Percentiles rank a stretch among this genome's conserved stretches.
Evolutionary conservation across 2,888 invertebrate genomes (phyloP).

Genomic region (Andrena fulva): DNA sequence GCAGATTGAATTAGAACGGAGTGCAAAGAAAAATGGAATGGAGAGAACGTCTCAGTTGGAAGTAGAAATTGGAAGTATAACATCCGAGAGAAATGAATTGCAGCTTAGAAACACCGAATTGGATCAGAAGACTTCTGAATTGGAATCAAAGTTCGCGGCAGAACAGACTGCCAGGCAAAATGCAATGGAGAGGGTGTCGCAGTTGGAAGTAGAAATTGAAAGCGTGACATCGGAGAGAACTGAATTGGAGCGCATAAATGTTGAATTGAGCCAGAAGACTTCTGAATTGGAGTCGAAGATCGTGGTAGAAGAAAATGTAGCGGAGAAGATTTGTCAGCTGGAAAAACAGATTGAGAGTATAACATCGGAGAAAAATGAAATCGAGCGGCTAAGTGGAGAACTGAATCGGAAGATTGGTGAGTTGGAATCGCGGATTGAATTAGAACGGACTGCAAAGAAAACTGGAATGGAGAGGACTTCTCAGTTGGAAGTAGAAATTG

Average conservation of each 20-base stretch:
- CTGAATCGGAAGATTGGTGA: too few relatives aligned
- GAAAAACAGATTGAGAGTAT: not conserved
- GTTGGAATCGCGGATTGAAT: too few relatives aligned
- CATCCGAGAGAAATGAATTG: not conserved
- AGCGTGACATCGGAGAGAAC: conserved; percentile 27
- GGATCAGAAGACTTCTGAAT: not conserved
- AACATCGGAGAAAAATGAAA: too few relatives aligned
- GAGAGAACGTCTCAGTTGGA: too few relatives aligned
- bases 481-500: not conserved
- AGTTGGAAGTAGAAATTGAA: not conserved
- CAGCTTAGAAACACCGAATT: conserved; percentile 16
- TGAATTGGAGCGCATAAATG: conserved; percentile 29
- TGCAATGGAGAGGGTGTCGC: not conserved
- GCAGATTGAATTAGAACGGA: too few relatives aligned
- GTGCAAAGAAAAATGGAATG: not conserved
- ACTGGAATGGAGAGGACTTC: too few relatives aligned
- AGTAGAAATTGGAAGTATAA: not conserved
- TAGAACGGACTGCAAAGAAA: not conserved
- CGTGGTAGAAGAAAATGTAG: not conserved
- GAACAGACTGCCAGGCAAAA: not conserved
- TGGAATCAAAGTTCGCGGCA: not conserved
- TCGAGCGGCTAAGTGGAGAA: too few relatives aligned
- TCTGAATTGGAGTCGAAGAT: too few relatives aligned
- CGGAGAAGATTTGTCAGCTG: not conserved
- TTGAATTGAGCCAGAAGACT: too few relatives aligned